Evolutionary conservation across 2,797 vertebrate genomes (phyloP), one percentile per base, ranked within the genome.

Genomic region (Acanthurus tractus): DNA sequence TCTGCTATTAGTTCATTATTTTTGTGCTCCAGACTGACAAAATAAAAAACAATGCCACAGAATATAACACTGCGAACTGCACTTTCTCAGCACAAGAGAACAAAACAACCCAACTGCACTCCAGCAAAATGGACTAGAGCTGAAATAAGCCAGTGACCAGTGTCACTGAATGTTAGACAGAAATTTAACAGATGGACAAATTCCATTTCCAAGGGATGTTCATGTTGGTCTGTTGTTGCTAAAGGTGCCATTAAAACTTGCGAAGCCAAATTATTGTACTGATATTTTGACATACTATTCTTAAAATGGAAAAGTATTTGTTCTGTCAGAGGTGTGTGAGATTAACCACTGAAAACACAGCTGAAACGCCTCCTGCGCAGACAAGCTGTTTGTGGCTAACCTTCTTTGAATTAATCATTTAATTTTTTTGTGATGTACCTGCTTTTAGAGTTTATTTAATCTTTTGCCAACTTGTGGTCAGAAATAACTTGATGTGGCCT

Each of bases 21-120:
- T 58, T 64, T 17, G n/a, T 56, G 54, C 53, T 74, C 38, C 29
- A 48, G 61, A 46, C 20, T n/a, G n/a, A 42, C 8, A 45, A 23
- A 56, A 50, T 23, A 13, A 36, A 56, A 46, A 61, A 45, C 44
- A 55, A 46, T 40, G 25, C 20, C 12, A 42, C 1, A 20, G 22
- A 56, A 11, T 61, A 36, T 55, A 45, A 49, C 23, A 36, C 3
- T 22, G 45, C 23, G 40, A 67, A n/a, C 15, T 14, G 23, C 63
- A 54, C 38, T 22, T 53, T 66, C 46, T 25, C 25, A 17, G 6
- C 42, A n/a, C 40, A 53, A 20, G 22, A 53, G 49, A 12, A 14
- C 23, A 53, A 53, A 40, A 56, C 25, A 2, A 53, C 25, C 6
- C 49, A 48, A 42, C 13, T 1, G 50, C 34, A 17, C 34, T 34